Conservation (phyloP, 2,797 vertebrate genomes). For the Taeniopygia guttata region DNA sequence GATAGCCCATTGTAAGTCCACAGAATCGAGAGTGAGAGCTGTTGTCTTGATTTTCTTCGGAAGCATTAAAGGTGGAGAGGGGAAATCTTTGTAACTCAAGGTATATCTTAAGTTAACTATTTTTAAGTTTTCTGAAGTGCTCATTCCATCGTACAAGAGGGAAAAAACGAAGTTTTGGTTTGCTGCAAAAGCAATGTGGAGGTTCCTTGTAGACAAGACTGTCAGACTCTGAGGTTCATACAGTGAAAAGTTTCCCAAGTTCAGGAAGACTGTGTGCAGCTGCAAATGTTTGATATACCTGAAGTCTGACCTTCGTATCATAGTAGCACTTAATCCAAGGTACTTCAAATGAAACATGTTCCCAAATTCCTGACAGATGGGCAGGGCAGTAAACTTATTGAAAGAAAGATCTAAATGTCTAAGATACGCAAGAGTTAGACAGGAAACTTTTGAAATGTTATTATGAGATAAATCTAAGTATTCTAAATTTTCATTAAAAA, state of each 20-base stretch:
- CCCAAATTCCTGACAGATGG: slow-evolving; percentile 71
- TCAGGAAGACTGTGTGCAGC: slow-evolving; percentile 70
- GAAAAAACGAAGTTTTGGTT: slow-evolving; percentile 43
- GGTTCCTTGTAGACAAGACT: slow-evolving; percentile 63
- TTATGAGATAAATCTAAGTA: slow-evolving; percentile 86
- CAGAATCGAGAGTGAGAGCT: slow-evolving; percentile 65
- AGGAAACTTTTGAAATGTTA: slow-evolving; percentile 67
- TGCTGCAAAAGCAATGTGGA: slow-evolving; percentile 67
- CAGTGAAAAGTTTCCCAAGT: slow-evolving; percentile 32
- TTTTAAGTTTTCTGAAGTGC: slow-evolving; percentile 72
- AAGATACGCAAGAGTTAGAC: slow-evolving; percentile 75
- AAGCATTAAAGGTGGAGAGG: neutral
- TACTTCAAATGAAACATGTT: slow-evolving; percentile 71
- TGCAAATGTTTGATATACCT: slow-evolving; percentile 65
- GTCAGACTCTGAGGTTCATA: slow-evolving; percentile 76
- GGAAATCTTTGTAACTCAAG: slow-evolving; percentile 3
- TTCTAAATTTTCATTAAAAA: slow-evolving; percentile 72
- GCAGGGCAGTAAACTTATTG: slow-evolving; percentile 75
- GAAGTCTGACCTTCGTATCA: slow-evolving; percentile 74
- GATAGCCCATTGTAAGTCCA: slow-evolving; percentile 70
- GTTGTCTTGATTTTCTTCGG: slow-evolving; percentile 52
- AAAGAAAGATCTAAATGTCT: slow-evolving; percentile 78
- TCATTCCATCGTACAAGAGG: slow-evolving; percentile 70
- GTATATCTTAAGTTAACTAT: slow-evolving; percentile 71
- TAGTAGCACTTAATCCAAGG: slow-evolving; percentile 74